These are phyloP conservation scores for Clarias macrocephalus DNA, from an alignment of 2,113 vertebrate genomes.

Conservation along the genomic window DNA sequence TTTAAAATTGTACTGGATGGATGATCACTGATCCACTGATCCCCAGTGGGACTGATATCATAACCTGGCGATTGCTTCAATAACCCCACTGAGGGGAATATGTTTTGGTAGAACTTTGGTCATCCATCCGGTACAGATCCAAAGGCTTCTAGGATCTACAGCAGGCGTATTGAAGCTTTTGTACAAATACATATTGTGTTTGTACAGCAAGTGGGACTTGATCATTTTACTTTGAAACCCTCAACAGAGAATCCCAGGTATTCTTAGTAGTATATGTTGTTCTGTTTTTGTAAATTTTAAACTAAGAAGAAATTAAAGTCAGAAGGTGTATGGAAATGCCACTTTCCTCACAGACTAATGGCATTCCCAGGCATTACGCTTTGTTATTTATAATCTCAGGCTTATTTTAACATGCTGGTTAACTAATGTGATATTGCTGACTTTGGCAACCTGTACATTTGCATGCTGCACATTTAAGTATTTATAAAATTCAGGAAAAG, in stretches of 20 bases:
- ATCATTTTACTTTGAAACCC: too few relatives aligned
- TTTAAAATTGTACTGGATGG: background rate
- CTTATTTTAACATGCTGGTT: background rate
- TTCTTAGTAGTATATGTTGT: too few relatives aligned
- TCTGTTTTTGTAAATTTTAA: background rate
- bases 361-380: background rate
- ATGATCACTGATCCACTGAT: background rate
- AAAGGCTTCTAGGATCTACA: too few relatives aligned
- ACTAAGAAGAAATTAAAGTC: background rate
- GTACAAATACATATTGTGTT: too few relatives aligned
- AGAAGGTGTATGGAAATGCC: background rate
- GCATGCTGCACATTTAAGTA: background rate
- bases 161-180: too few relatives aligned
- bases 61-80: background rate
- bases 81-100: too few relatives aligned
- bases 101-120: too few relatives aligned
- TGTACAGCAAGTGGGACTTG: too few relatives aligned
- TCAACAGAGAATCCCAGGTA: too few relatives aligned
- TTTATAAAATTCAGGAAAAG: background rate
- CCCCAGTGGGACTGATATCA: background rate
- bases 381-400: background rate
- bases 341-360: background rate
- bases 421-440: background rate
- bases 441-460: background rate
- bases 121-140: too few relatives aligned